A percentile compares a stretch with the other conserved stretches of the same genome.
Conservation (phyloP, 2,113 vertebrate species). For the Cettia cetti region DNA sequence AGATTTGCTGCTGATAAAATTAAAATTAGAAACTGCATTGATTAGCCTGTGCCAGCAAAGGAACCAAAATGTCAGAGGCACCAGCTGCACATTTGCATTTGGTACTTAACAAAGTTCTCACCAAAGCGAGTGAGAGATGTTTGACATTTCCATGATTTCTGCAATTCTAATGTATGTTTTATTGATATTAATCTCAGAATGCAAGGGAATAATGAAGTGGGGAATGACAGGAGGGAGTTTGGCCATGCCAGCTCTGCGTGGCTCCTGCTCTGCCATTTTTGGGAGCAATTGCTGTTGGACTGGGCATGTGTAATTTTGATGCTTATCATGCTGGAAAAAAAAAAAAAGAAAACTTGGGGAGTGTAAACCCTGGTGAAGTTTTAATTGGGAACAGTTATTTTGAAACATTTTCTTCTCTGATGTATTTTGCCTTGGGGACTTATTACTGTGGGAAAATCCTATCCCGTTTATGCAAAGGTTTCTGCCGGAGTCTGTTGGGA, state of each 20-base stretch:
- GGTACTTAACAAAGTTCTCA: constrained; percentile 60
- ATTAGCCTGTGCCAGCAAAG: constrained; percentile 57
- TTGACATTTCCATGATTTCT: constrained; percentile 67
- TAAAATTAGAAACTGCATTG: constrained; percentile 57
- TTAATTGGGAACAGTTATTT: constrained; percentile 35
- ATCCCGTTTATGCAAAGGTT: constrained; percentile 12
- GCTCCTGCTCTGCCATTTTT: fast-evolving
- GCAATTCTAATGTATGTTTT: constrained; percentile 47
- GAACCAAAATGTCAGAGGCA: constrained; percentile 64
- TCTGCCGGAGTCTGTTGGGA: neutral
- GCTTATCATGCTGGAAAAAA: neutral
- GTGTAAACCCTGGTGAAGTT: constrained; percentile 13
- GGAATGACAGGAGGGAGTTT: neutral
- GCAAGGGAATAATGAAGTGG: neutral
- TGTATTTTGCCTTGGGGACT: constrained; percentile 27
- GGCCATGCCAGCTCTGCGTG: neutral
- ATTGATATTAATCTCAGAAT: constrained; percentile 22
- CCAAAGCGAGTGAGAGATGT: constrained; percentile 44
- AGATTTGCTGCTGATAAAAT: constrained; percentile 60
- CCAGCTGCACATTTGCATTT: constrained; percentile 70
- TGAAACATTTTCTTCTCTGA: neutral
- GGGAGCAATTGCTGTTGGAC: fast-evolving
- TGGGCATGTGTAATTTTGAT: neutral
- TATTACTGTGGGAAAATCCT: constrained; percentile 17
- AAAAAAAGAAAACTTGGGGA: neutral